Evolutionary conservation across 2,113 vertebrate species (phyloP).

Genomic region (Centropristis striata): DNA sequence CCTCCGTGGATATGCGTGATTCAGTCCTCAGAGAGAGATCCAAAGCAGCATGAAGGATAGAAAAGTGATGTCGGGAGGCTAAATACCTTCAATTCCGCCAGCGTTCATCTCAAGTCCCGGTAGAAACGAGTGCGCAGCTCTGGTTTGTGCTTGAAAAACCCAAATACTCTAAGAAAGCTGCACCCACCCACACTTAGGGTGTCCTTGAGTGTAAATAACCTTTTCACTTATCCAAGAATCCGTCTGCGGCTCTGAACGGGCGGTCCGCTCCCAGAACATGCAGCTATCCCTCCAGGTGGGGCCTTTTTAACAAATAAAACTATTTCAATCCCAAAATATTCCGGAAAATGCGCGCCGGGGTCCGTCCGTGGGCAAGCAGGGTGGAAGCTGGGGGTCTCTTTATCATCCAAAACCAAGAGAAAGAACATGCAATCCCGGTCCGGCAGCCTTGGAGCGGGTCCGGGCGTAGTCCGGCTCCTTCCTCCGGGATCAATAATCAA

Average conservation of each 20-base stretch:
- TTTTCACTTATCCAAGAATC: conserved; percentile 15
- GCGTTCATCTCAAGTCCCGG: background rate
- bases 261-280: background rate
- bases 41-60: background rate
- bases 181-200: conserved; percentile 4
- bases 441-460: conserved; percentile 5
- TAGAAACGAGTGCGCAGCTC: conserved; percentile 15
- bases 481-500: conserved; percentile 2
- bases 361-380: background rate
- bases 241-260: background rate
- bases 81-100: conserved; percentile 27
- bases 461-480: conserved; percentile 66
- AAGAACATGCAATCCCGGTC: conserved; percentile 10
- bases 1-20: background rate
- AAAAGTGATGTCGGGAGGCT: conserved; percentile 26
- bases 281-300: conserved; percentile 21
- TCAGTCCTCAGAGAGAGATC: conserved; percentile 2
- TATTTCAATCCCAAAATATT: conserved; percentile 25
- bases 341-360: background rate
- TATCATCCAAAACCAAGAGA: background rate
- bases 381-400: background rate
- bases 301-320: background rate
- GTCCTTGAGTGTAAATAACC: conserved; percentile 42
- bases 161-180: conserved; percentile 5
- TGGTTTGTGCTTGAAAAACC: background rate